Conservation (phyloP, 1,140 invertebrate genomes). For the Camponotus floridanus region DNA sequence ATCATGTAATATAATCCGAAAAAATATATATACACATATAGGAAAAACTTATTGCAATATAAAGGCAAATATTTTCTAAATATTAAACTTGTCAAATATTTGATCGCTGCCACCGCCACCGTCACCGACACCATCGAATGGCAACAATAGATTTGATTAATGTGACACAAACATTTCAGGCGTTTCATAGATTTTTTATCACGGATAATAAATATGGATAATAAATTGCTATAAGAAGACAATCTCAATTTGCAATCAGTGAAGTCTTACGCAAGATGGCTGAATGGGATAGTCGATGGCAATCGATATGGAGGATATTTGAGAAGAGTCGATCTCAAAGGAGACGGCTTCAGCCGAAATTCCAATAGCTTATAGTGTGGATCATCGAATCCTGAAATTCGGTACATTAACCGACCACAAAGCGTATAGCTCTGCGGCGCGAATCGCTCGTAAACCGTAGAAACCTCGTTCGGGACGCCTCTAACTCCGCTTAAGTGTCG, state of each 20-base stretch:
- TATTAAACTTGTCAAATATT: no score
- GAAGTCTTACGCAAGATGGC: neutral
- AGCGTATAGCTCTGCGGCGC: slow-evolving; percentile 57
- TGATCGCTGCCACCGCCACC: no score
- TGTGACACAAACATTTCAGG: no score
- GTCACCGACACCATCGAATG: no score
- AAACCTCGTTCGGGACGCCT: slow-evolving; percentile 73
- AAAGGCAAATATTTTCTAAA: no score
- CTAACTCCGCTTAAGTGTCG: slow-evolving; percentile 74
- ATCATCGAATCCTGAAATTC: slow-evolving; percentile 75
- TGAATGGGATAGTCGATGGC: neutral
- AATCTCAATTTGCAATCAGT: neutral
- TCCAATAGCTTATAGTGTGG: slow-evolving; percentile 57
- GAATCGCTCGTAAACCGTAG: slow-evolving; percentile 77
- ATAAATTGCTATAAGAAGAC: neutral
- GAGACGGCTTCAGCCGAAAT: slow-evolving; percentile 43
- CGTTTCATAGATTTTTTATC: no score
- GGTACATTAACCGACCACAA: slow-evolving; percentile 75
- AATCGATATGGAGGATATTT: neutral
- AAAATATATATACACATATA: no score
- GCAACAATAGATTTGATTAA: no score
- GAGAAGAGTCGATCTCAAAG: neutral
- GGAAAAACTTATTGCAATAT: no score
- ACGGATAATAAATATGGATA: neutral
- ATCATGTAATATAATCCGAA: no score